These are phyloP conservation scores for Drosophila neocordata DNA, from an alignment of 1,140 invertebrate species.

Conservation along the genomic window DNA sequence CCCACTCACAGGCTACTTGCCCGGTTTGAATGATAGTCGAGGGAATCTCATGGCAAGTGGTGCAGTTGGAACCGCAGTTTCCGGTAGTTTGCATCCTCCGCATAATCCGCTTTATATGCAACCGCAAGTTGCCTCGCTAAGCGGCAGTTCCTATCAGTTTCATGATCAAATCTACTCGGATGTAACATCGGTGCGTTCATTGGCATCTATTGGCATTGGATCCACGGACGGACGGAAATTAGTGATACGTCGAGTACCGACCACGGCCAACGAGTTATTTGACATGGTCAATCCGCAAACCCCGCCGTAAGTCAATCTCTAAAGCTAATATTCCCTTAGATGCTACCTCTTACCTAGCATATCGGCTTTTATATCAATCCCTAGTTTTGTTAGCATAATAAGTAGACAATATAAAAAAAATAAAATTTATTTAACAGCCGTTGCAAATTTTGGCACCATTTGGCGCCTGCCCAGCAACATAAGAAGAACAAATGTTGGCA, in stretches of 20 bases:
- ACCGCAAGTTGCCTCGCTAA: slow-evolving; percentile 63
- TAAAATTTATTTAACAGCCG: slow-evolving; percentile 37
- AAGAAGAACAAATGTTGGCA: slow-evolving; percentile 44
- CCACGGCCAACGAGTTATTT: slow-evolving; percentile 91
- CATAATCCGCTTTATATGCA: slow-evolving; percentile 70
- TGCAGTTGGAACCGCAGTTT: slow-evolving; percentile 28
- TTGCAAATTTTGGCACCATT: slow-evolving; percentile 71
- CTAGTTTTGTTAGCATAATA: slow-evolving; percentile 50
- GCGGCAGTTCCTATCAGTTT: slow-evolving; percentile 82
- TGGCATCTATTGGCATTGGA: slow-evolving; percentile 92
- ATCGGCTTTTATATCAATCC: not conserved
- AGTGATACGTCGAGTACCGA: slow-evolving; percentile 91
- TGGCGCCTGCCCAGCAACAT: slow-evolving; percentile 44
- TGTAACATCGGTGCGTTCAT: slow-evolving; percentile 88
- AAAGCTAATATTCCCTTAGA: not conserved
- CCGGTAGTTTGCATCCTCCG: slow-evolving; percentile 50
- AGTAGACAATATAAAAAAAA: slow-evolving; percentile 45
- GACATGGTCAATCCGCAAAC: slow-evolving; percentile 91
- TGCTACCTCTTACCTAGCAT: not conserved
- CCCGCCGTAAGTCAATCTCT: slow-evolving; percentile 88
- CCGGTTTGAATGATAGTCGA: slow-evolving; percentile 60
- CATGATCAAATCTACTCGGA: slow-evolving; percentile 84
- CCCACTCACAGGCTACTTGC: slow-evolving; percentile 56
- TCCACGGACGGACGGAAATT: slow-evolving; percentile 93
- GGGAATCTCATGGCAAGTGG: slow-evolving; percentile 54